These are phyloP conservation scores for Magallana nippona DNA, from an alignment of 2,888 invertebrate species.

Conservation along the genomic window DNA sequence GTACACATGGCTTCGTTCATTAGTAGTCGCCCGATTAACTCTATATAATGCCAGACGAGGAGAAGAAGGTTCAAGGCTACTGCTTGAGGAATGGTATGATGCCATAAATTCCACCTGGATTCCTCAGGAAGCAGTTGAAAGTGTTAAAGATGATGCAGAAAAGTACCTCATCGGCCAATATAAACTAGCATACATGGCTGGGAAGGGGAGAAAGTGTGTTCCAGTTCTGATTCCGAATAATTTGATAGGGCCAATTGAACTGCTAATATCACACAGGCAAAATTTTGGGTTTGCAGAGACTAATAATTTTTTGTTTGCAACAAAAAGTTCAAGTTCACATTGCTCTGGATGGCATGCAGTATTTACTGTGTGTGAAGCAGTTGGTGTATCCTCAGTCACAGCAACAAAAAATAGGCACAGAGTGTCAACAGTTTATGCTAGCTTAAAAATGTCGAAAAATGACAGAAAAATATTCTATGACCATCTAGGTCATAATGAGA, in stretches of 20 bases:
- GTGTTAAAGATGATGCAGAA: conserved; percentile 52
- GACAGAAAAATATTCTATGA: conserved; percentile 50
- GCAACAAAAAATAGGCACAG: conserved; percentile 54
- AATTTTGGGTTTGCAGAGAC: conserved; percentile 44
- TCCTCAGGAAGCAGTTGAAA: conserved; percentile 43
- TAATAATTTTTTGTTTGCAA: conserved; percentile 54
- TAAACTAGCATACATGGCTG: conserved; percentile 51
- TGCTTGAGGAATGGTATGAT: conserved; percentile 36
- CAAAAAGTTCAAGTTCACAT: conserved; percentile 44
- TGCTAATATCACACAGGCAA: conserved; percentile 46
- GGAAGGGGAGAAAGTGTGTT: conserved; percentile 56
- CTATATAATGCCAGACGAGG: conserved; percentile 53
- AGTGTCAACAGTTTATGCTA: conserved; percentile 53
- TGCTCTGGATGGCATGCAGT: conserved; percentile 58
- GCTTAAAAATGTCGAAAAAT: conserved; percentile 51
- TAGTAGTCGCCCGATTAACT: conserved; percentile 50
- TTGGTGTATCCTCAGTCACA: conserved; percentile 47
- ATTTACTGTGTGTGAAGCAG: conserved; percentile 46
- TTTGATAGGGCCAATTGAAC: conserved; percentile 43
- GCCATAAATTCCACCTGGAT: conserved; percentile 45
- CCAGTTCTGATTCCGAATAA: conserved; percentile 54
- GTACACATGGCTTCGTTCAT: conserved; percentile 48
- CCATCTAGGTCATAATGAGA: conserved; percentile 53
- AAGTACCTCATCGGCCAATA: conserved; percentile 52
- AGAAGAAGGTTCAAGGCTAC: conserved; percentile 48